Base-by-base conservation (phyloP, 2,888 invertebrate genomes). In the Acrocera orbiculus region DNA sequence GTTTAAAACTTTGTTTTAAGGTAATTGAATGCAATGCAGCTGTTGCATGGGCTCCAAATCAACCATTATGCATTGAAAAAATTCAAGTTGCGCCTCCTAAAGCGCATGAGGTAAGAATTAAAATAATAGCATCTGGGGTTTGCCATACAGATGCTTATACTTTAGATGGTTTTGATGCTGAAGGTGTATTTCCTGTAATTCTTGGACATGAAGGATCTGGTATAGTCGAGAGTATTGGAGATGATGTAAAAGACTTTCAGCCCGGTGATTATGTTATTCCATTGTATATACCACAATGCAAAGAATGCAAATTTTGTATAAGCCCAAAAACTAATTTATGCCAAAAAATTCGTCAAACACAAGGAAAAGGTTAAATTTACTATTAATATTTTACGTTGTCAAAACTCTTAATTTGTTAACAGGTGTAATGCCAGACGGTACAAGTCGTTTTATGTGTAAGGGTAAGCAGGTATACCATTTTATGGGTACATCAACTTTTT, bases 191-290 rank as follows among this genome's bases (percentile, higher is more conserved):
- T 49, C 96, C 96, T 1, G 81, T 83, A 4, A 65, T 98, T 44
- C 65, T 98, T 30, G 98, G 98, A 0, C 98, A 98, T 51, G 98
- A 98, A 63, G 96, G 96, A 22, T 80, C 76, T 35, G 95, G 95
- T 23, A 71, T 95, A 47, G 93, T 96, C n/a, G 96, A 95, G 59
- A 92, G 92, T 58, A 70, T 96, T 30, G 96, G 96, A 1, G 79
- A 81, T 50, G 87, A 82, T 13, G 95, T 95, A 1, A 85, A 80
- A 1, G 70, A 73, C 31, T 80, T 93, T 24, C 70, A 81, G 50
- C 68, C 78, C 23, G 93, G 93, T 55, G 96, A 98, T 58, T 89
- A 92, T 62, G 98, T 99, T n/a, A 73, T 98, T 41, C 95, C 96
- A 0, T 61, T 93, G 16, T 98, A 96, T 53, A 77, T 92, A 38